A percentile compares a stretch with the other conserved stretches of the same genome.
phyloP scores from a whole-genome alignment of 2,113 vertebrate species.

The Danio rerio region GRCz12tu NC_133198.1:26791501-26792000 shows the following conservation, averaged over 20 bases:
- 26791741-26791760: constrained; percentile 41
- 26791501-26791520: constrained; percentile 81
- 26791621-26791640: constrained; percentile 26
- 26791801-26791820: constrained; percentile 73
- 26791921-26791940: constrained; percentile 34
- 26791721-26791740: constrained; percentile 13
- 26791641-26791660: constrained; percentile 51
- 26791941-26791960: constrained; percentile 72
- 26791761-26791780: constrained; percentile 25
- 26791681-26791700: constrained; percentile 30
- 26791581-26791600: constrained; percentile 52
- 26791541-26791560: constrained; percentile 56
- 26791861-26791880: constrained; percentile 47
- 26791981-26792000: constrained; percentile 67
- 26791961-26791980: constrained; percentile 83
- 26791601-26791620: constrained; percentile 34
- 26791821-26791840: constrained; percentile 75
- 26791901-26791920: constrained; percentile 49
- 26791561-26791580: constrained; percentile 29
- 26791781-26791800: constrained; percentile 79
- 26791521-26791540: constrained; percentile 75
- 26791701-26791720: neutral
- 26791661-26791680: constrained; percentile 55
- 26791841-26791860: constrained; percentile 79
- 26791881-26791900: constrained; percentile 54